phyloP scores from a whole-genome alignment of 2,797 vertebrate species.

The Cryptoprocta ferox region DNA sequence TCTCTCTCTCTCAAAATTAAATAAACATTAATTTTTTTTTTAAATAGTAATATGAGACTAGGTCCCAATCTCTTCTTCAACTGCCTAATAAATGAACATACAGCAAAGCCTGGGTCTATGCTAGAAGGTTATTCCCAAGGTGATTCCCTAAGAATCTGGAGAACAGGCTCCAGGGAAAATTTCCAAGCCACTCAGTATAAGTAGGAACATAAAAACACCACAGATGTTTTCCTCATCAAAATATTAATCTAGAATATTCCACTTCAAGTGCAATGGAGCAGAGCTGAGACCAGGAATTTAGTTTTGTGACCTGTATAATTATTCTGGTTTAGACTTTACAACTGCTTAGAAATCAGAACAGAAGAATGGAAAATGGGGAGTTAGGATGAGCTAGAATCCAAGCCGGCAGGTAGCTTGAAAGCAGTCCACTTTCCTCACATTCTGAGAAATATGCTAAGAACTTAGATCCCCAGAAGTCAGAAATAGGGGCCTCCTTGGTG shows the following conservation, averaged over 20 bases:
- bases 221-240: constrained; percentile 53
- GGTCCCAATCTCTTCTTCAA: neutral
- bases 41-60: neutral
- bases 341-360: constrained; percentile 34
- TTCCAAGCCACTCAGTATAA: neutral
- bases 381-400: neutral
- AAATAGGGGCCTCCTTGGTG: neutral
- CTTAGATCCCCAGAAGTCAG: neutral
- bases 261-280: constrained; percentile 23
- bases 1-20: neutral
- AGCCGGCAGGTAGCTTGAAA: neutral
- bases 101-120: neutral
- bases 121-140: neutral
- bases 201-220: constrained; percentile 21
- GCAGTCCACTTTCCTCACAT: neutral
- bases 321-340: constrained; percentile 23
- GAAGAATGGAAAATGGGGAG: neutral
- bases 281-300: constrained; percentile 37
- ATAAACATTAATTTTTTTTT: too few relatives aligned
- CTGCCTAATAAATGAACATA: neutral
- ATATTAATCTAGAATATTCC: constrained; percentile 29
- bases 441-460: neutral
- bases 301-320: constrained; percentile 15
- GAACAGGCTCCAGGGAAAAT: neutral
- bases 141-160: neutral